These are phyloP conservation scores for Pegoplata infirma DNA, from an alignment of 2,888 invertebrate genomes.

Conservation along the genomic window DNA sequence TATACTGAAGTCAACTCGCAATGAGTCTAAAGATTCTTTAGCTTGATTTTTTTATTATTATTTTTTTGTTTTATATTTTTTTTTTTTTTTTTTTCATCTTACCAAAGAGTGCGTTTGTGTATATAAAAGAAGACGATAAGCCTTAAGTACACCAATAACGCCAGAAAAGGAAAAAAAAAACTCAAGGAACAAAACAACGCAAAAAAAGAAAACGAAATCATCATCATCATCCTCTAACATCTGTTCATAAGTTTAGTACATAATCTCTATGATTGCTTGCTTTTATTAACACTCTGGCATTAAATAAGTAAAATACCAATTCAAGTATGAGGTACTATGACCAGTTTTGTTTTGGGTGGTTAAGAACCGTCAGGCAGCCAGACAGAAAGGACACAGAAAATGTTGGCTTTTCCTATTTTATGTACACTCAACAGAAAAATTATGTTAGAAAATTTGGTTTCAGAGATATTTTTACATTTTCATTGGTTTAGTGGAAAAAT, in stretches of 20 bases:
- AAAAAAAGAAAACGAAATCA: slow-evolving; percentile 22
- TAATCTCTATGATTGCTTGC: slow-evolving; percentile 59
- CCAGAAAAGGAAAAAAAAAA: background rate
- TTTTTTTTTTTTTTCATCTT: too few relatives aligned
- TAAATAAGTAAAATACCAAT: slow-evolving; percentile 27
- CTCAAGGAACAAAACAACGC: background rate
- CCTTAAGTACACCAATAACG: slow-evolving; percentile 53
- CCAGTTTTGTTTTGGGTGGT: background rate
- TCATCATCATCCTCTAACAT: slow-evolving; percentile 47
- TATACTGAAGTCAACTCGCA: slow-evolving; percentile 47
- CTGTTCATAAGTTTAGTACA: slow-evolving; percentile 51
- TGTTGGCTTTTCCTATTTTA: background rate
- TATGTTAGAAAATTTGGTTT: too few relatives aligned
- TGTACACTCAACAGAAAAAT: too few relatives aligned
- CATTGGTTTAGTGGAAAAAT: too few relatives aligned
- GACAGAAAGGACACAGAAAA: background rate
- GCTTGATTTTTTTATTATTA: slow-evolving; percentile 29
- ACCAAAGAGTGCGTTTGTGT: slow-evolving; percentile 35
- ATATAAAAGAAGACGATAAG: slow-evolving; percentile 41
- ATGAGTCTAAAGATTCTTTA: slow-evolving; percentile 37
- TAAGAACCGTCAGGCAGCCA: background rate
- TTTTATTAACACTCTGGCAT: slow-evolving; percentile 60
- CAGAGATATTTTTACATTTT: too few relatives aligned
- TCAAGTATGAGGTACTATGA: background rate
- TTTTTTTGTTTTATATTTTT: too few relatives aligned